These are phyloP conservation scores for Rutpela maculata DNA, from an alignment of 2,888 invertebrate genomes.

Conservation along the genomic window DNA sequence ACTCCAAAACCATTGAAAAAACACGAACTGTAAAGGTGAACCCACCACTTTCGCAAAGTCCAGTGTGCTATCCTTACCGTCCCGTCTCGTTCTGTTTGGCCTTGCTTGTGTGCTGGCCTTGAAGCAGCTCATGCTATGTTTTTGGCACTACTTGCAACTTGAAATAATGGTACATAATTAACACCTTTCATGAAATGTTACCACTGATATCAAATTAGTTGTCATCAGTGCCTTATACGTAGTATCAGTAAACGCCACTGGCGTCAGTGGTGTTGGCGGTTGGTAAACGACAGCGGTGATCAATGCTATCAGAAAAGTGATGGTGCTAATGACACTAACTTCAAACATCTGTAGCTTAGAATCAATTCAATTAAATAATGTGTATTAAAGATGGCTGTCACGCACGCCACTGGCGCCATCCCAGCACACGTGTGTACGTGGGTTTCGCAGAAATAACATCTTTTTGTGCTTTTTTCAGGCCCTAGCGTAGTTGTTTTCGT, in stretches of 20 bases:
- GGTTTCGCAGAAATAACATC: conserved; percentile 52
- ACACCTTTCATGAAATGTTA: not conserved
- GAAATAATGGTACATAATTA: not conserved
- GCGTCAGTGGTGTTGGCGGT: conserved; percentile 13
- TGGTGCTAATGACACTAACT: not conserved
- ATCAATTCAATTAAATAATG: not conserved
- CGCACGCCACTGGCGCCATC: conserved; percentile 33
- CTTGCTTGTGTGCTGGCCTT: conserved; percentile 52
- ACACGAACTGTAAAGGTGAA: conserved; percentile 13
- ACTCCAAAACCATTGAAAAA: conserved; percentile 16
- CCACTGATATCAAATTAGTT: not conserved
- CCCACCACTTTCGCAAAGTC: conserved; percentile 54
- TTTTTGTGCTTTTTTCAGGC: conserved; percentile 62
- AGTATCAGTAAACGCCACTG: not conserved
- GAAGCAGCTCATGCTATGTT: conserved; percentile 21
- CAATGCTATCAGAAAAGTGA: not conserved
- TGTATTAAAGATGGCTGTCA: not conserved
- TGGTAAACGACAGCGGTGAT: not conserved
- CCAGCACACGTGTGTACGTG: conserved; percentile 56
- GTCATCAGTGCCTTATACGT: not conserved
- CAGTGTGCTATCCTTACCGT: conserved; percentile 64
- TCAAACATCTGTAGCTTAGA: not conserved
- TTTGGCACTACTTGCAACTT: not conserved
- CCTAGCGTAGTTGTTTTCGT: conserved; percentile 55
- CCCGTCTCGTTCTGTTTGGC: conserved; percentile 59